A percentile compares a stretch with the other conserved stretches of the same genome.
Evolutionary conservation across 2,113 vertebrate species (phyloP).

Genomic region (Apodemus sylvaticus): DNA sequence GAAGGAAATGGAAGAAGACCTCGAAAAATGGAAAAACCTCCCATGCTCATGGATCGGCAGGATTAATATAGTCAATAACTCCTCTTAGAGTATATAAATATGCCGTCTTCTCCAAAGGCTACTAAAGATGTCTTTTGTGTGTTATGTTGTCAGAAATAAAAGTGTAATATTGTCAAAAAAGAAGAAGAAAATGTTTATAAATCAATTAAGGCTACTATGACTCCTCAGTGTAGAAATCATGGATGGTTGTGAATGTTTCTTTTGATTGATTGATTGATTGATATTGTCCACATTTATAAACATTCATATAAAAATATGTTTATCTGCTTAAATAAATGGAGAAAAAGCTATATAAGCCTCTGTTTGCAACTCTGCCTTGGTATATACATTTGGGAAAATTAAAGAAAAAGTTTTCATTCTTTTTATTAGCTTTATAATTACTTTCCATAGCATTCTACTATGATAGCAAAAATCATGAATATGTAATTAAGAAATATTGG

Average conservation of each 20-base stretch:
- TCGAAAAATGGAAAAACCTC: no score
- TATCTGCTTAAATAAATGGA: slow-evolving; percentile 64
- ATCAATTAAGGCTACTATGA: not conserved
- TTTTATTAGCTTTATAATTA: slow-evolving; percentile 83
- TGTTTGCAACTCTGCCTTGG: slow-evolving; percentile 71
- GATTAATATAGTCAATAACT: no score
- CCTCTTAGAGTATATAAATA: not conserved
- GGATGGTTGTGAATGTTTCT: not conserved
- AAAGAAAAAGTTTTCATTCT: slow-evolving; percentile 69
- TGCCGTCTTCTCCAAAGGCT: not conserved
- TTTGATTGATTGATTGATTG: not conserved
- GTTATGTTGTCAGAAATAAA: not conserved
- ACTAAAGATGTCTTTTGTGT: not conserved
- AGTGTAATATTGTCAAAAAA: not conserved
- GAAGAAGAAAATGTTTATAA: not conserved
- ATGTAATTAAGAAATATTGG: slow-evolving; percentile 86
- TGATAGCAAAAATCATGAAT: slow-evolving; percentile 80
- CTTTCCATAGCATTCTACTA: slow-evolving; percentile 80
- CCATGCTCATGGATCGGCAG: no score
- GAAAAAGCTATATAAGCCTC: slow-evolving; percentile 48
- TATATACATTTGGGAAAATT: slow-evolving; percentile 74
- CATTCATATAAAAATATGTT: slow-evolving; percentile 49
- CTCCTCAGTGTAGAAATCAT: not conserved
- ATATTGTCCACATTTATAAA: slow-evolving; percentile 6
- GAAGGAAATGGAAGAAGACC: no score